These are phyloP conservation scores for Amazona vittata DNA, from an alignment of 2,113 vertebrate genomes.

Conservation along the genomic window DNA sequence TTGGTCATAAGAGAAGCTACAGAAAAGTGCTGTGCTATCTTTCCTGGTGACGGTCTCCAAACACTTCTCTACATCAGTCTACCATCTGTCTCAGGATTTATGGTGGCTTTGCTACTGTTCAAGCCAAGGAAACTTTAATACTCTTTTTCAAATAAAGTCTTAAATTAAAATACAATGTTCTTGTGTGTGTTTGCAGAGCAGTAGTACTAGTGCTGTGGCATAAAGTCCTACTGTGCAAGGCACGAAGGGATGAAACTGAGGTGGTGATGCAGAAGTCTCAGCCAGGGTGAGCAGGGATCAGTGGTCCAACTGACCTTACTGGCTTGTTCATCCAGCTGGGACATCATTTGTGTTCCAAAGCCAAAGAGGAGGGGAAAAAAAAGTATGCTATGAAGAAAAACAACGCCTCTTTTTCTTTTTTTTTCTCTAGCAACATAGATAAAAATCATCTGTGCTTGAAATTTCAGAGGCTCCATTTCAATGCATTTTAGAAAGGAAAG, in stretches of 20 bases:
- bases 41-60: neutral
- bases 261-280: neutral
- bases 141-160: neutral
- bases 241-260: neutral
- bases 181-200: neutral
- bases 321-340: neutral
- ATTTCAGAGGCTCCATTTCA: neutral
- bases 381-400: neutral
- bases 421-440: neutral
- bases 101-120: neutral
- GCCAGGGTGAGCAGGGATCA: neutral
- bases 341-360: neutral
- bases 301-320: neutral
- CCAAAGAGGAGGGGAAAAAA: fast-evolving
- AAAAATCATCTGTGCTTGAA: neutral
- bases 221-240: neutral
- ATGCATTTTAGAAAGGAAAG: neutral
- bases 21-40: neutral
- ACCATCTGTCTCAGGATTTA: neutral
- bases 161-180: neutral
- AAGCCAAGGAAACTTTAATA: neutral
- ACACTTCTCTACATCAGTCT: neutral
- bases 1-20: neutral
- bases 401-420: neutral
- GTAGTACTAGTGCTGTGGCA: neutral